A percentile compares a stretch with the other conserved stretches of the same genome.
phyloP scores from a whole-genome alignment of 2,797 vertebrate species.

The Botia almorhae region DNA sequence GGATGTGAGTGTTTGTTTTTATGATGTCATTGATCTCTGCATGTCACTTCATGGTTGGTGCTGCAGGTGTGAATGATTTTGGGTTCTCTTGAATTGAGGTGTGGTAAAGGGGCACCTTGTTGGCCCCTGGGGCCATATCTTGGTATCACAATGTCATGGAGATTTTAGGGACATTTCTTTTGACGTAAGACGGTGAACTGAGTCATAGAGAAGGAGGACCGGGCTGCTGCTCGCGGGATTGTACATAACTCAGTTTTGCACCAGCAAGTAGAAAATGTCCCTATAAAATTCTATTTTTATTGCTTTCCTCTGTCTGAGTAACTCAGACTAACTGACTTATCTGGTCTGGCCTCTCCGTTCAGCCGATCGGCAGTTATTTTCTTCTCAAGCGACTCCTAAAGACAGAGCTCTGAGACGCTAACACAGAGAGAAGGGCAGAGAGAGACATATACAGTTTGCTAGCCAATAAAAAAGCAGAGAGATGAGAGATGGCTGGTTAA shows the following conservation, averaged over 20 bases:
- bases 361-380: slow-evolving; percentile 32
- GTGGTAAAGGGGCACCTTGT: no score
- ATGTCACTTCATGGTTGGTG: not conserved
- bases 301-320: slow-evolving; percentile 9
- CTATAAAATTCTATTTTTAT: not conserved
- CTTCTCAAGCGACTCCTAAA: slow-evolving; percentile 15
- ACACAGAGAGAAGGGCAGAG: slow-evolving; percentile 14
- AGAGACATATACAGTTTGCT: not conserved
- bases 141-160: not conserved
- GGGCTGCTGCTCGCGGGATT: not conserved
- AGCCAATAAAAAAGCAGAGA: slow-evolving; percentile 10
- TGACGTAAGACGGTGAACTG: no score
- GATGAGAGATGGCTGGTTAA: slow-evolving; percentile 22
- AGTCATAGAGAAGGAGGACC: no score
- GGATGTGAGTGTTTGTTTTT: slow-evolving; percentile 85
- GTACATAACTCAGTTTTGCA: not conserved
- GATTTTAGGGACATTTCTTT: no score
- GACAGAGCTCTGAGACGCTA: slow-evolving; percentile 20
- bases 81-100: no score
- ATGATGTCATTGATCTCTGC: not conserved
- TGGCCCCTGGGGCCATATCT: not conserved
- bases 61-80: not conserved
- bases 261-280: not conserved
- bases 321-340: slow-evolving; percentile 25
- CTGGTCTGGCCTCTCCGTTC: slow-evolving; percentile 4